Base-by-base conservation (phyloP, 2,888 invertebrate genomes). In the Coecobrya sp. region DNA sequence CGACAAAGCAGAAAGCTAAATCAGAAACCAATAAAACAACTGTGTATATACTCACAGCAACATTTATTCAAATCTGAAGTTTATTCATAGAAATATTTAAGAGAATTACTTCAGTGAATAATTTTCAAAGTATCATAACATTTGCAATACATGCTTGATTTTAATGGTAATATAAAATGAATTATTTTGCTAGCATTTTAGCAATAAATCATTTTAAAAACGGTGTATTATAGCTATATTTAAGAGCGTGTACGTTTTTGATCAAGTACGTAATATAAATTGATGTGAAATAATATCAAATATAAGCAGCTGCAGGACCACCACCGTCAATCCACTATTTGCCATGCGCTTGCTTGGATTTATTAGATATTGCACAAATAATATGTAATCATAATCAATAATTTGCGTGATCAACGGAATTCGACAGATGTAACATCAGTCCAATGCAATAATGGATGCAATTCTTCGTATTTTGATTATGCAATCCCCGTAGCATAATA, bases 351-450 rank as follows among this genome's bases (percentile, higher is more conserved):
- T 36, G 22, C 19, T 62, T 85, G 85, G 85, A 90, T 90, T 90
- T 90, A 90, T 85, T 90, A 62, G 82, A 55, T 70, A 65, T 90
- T 90, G 90, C 90, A 85, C 62, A 90, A 90, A 90, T 45, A 76
- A 36, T 49, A 52, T 79, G 76, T 76, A 90, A 90, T 90, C 90
- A 90, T 76, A 90, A 90, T 90, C 90, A 90, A 90, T 85, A 90
- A 90, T 85, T 85, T 70, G 85, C 85, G 85, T 90, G 90, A 90
- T 90, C 90, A 90, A 90, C 84, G 85, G 90, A 90, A 90, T 90
- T 90, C 55, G 85, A 90, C 76, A 85, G 76, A 90, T 76, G 84
- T 82, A 82, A 88, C 81, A 89, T 84, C 70, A 89, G 45, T 70
- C 49, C 70, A 27, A 84, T 84, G 81, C 68, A 89, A 89, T 89